phyloP scores from a whole-genome alignment of 2,113 vertebrate species.

The Phylloscopus whistleri region DNA sequence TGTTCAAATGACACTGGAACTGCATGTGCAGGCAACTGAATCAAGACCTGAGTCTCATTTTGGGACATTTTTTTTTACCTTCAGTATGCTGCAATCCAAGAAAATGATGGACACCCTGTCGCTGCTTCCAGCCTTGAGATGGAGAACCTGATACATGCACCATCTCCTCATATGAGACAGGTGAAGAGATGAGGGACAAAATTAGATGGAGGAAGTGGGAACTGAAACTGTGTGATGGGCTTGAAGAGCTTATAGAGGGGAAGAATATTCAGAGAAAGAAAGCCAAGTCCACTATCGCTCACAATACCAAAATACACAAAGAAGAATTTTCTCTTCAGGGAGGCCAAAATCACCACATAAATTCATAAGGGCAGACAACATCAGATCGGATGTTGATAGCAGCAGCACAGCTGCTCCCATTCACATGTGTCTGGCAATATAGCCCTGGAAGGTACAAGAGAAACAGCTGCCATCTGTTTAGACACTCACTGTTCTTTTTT shows the following conservation, averaged over 20 bases:
- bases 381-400: not conserved
- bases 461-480: not conserved
- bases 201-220: not conserved
- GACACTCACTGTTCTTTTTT: not conserved
- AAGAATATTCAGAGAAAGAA: not conserved
- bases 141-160: rapidly evolving
- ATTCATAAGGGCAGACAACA: not conserved
- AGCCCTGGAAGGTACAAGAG: not conserved
- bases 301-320: not conserved
- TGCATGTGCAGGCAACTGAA: not conserved
- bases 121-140: not conserved
- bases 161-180: not conserved
- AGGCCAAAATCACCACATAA: not conserved
- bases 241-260: not conserved
- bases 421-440: not conserved
- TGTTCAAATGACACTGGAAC: not conserved
- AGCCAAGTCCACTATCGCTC: not conserved
- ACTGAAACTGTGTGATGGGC: not conserved
- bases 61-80: not conserved
- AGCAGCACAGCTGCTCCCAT: not conserved
- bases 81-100: not conserved
- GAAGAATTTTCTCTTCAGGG: not conserved
- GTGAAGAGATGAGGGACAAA: not conserved
- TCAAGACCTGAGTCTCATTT: not conserved
- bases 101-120: not conserved